Evolutionary conservation across 2,797 vertebrate species (phyloP), one percentile per base, ranked within the genome.

Genomic region (Rhinogobio ventralis): DNA sequence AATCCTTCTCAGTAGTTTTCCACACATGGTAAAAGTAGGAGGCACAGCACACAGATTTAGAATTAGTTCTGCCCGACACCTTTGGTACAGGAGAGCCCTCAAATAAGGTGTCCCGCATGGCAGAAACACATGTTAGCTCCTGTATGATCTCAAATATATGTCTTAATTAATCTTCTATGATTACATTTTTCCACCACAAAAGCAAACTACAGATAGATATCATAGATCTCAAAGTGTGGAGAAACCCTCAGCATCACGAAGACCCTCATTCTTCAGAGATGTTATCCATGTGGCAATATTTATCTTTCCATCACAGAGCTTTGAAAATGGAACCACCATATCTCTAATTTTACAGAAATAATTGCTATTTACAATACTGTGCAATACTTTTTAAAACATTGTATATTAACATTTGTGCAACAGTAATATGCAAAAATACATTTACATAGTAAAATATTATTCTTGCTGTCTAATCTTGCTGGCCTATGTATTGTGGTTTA

Each of bases 231-330:
- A 73, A 3, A 30, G 25, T 23, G 39, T 46, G 13, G 39, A 46
- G 39, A 72, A 46, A 69, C 7, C 33, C 79, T 8, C 67, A 17
- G 7, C n/a, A n/a, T 79, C 39, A 36, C 0, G 4, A 33, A 17
- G 28, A 66, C 45, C 57, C 28, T 74, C 20, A 36, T 64, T 64
- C 23, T 73, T 82, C 23, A 74, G 57, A 82, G 69, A 82, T 73
- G 53, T 73, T 46, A 19, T n/a, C 57, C 5, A 8, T 19, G 15
- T n/a, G 14, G 55, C 20, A 51, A 73, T 62, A 82, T 82, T 62
- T 46, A 64, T 74, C 42, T 64, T 64, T 51, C 28, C 15, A 74
- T 20, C 10, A 45, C 4, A 49, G 2, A 74, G 19, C 36, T 81
- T 68, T 51, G 19, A 51, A 51, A 36, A 25, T 20, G 10, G 11